Conservation (phyloP, 2,888 invertebrate species). For the Eupithecia inturbata region DNA sequence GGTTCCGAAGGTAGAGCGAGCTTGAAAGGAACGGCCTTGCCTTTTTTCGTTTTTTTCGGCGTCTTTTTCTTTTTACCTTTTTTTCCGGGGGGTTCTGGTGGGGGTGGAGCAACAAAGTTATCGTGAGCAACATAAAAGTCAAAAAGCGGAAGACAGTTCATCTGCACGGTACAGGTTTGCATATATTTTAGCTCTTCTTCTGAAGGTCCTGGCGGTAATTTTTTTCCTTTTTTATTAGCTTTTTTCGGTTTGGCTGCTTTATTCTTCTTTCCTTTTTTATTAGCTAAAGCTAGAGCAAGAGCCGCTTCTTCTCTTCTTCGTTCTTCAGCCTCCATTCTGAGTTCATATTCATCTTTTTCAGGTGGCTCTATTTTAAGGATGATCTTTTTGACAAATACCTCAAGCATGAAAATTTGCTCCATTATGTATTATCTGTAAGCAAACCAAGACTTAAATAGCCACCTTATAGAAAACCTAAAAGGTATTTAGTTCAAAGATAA, state of each 20-base stretch:
- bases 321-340: conserved; percentile 69
- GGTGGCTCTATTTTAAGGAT: conserved; percentile 74
- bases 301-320: conserved; percentile 65
- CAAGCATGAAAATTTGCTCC: conserved; percentile 81
- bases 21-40: conserved; percentile 56
- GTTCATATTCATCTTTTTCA: conserved; percentile 76
- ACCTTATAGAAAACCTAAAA: not conserved
- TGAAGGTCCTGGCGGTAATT: conserved; percentile 71
- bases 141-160: conserved; percentile 75
- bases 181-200: conserved; percentile 80
- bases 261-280: conserved; percentile 58
- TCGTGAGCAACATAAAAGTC: conserved; percentile 80
- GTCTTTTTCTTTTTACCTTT: conserved; percentile 51
- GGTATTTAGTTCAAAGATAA: too few relatives aligned
- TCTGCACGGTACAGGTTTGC: conserved; percentile 77
- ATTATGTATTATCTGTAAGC: conserved; percentile 47
- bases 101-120: conserved; percentile 75
- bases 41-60: conserved; percentile 57
- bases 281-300: conserved; percentile 66
- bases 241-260: conserved; percentile 46
- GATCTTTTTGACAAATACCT: conserved; percentile 76
- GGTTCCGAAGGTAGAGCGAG: conserved; percentile 74
- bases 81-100: conserved; percentile 66
- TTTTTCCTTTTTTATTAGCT: conserved; percentile 57
- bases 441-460: not conserved